Conservation (phyloP, 2,888 invertebrate species). For the Synergus itoensis region DNA sequence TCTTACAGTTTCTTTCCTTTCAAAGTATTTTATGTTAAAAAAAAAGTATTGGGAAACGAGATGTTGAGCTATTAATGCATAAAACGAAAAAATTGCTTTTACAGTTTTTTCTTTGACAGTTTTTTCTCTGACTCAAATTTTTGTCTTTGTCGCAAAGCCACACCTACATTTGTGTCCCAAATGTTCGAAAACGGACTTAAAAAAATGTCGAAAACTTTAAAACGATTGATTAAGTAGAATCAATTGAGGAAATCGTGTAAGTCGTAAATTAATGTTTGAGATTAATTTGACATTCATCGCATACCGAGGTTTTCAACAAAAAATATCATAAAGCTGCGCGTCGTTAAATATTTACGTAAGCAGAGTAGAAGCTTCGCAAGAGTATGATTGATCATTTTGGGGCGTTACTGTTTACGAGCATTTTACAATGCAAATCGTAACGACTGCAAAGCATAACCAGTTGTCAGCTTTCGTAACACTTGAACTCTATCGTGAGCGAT, state of each 20-base stretch:
- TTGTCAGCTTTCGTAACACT: conserved; percentile 28
- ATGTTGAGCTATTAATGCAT: background rate
- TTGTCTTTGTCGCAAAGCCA: background rate
- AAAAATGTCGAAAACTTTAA: no score
- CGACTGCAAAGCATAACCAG: conserved; percentile 21
- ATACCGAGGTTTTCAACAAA: background rate
- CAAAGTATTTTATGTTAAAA: no score
- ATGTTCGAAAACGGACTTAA: background rate
- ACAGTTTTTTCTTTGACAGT: no score
- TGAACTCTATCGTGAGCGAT: conserved; percentile 27
- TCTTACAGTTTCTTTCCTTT: background rate
- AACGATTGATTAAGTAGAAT: no score
- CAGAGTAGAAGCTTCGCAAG: conserved; percentile 24
- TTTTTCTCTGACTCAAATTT: background rate
- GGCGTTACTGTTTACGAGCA: conserved; percentile 37
- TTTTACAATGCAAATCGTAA: conserved; percentile 37
- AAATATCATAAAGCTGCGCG: conserved; percentile 1
- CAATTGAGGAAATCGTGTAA: background rate
- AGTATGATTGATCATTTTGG: conserved; percentile 35
- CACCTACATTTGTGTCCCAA: background rate
- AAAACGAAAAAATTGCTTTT: background rate
- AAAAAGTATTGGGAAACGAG: background rate
- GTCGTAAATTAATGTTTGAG: background rate
- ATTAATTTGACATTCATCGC: background rate
- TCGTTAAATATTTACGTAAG: conserved; percentile 11